phyloP scores from a whole-genome alignment of 2,888 invertebrate genomes.

The Eulithis prunata region DNA sequence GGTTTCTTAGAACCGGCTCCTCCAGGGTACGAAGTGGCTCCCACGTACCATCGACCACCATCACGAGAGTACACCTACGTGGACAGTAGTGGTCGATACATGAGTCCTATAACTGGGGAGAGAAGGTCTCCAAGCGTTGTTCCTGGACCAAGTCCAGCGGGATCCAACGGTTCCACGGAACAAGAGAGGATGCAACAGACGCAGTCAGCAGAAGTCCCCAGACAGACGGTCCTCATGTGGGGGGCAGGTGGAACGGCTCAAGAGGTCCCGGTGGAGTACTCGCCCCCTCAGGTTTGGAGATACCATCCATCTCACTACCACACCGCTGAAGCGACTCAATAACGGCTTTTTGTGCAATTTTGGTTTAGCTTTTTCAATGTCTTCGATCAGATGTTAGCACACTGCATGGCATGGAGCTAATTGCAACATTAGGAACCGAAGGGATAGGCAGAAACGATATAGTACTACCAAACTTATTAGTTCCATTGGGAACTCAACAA shows the following conservation, averaged over 20 bases:
- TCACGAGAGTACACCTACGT: slow-evolving; percentile 84
- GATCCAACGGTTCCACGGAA: slow-evolving; percentile 74
- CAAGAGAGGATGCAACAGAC: slow-evolving; percentile 72
- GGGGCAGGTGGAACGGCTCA: slow-evolving; percentile 85
- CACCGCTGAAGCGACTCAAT: slow-evolving; percentile 82
- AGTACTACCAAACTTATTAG: too few relatives aligned
- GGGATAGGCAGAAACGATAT: too few relatives aligned
- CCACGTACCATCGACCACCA: slow-evolving; percentile 87
- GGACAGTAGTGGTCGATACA: slow-evolving; percentile 82
- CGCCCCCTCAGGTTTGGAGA: slow-evolving; percentile 82
- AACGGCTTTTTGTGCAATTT: slow-evolving; percentile 61
- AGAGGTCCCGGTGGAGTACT: slow-evolving; percentile 76
- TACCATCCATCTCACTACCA: slow-evolving; percentile 80
- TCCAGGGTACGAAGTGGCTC: slow-evolving; percentile 83
- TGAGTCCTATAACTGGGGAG: slow-evolving; percentile 86
- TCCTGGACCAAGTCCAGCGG: slow-evolving; percentile 77
- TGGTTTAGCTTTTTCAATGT: slow-evolving; percentile 36
- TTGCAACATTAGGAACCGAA: neutral
- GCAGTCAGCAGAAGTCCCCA: slow-evolving; percentile 85
- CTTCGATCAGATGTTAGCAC: slow-evolving; percentile 6
- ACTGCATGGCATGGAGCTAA: slow-evolving; percentile 5
- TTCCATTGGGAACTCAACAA: too few relatives aligned
- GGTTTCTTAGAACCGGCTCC: slow-evolving; percentile 92
- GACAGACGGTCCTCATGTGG: slow-evolving; percentile 98
- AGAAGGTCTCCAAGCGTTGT: slow-evolving; percentile 86